These are phyloP conservation scores for Nettapus auritus DNA, from an alignment of 2,113 vertebrate species.

Conservation along the genomic window DNA sequence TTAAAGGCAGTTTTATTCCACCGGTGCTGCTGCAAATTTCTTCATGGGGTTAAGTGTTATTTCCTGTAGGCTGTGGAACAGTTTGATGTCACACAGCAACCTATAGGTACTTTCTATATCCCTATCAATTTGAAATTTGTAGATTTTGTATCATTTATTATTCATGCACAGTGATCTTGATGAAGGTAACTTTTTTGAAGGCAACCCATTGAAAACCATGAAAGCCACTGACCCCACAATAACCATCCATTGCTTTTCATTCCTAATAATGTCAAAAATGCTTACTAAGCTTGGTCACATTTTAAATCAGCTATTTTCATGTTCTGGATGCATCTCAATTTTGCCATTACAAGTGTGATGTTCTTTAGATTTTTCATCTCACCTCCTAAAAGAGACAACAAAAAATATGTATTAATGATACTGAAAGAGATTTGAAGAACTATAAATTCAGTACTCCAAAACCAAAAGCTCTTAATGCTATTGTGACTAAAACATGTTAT, in stretches of 20 bases:
- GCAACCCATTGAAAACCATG: neutral
- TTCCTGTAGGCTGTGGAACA: neutral
- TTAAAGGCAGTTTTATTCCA: neutral
- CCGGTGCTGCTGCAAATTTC: neutral
- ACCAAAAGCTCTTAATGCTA: neutral
- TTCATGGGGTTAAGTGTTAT: neutral
- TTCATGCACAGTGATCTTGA: neutral
- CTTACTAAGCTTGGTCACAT: neutral
- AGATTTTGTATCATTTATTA: neutral
- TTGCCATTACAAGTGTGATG: neutral
- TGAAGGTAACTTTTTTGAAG: neutral
- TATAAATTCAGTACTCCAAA: neutral
- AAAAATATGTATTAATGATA: neutral
- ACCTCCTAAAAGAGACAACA: neutral
- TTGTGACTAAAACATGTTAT: neutral
- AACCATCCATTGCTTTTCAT: neutral
- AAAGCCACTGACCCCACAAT: neutral
- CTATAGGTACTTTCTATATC: neutral
- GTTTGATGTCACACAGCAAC: neutral
- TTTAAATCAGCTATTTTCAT: neutral
- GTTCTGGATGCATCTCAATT: neutral
- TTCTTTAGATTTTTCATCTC: neutral
- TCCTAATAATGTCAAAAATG: neutral
- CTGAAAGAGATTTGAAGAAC: neutral
- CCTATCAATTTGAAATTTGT: neutral